Evolutionary conservation across 2,888 invertebrate species (phyloP), one percentile per base, ranked within the genome.

Genomic region (Sinopyrophorus schimmeli): DNA sequence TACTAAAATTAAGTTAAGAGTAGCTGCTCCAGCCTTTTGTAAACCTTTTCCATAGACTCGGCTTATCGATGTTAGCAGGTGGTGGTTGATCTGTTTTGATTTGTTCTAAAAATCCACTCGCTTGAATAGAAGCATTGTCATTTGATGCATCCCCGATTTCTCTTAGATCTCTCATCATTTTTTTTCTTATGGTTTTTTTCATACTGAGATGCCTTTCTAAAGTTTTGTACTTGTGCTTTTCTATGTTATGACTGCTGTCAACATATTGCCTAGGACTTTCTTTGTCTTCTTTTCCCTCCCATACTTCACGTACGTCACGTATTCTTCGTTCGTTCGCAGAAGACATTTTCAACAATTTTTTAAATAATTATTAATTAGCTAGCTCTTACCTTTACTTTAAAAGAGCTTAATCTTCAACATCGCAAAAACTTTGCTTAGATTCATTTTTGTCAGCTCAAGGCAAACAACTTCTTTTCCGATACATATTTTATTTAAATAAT

Each of bases 161-260:
- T 66, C 87, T 84, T 60, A 89, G 77, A 71, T 89, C 89, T 18
- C 89, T 77, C 87, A 89, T 89, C 67, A 89, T 89, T 74, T 89
- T 89, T 76, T 88, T 89, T 60, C 89, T 76, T 59, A 89, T 89
- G 10, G 89, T 89, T 70, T 89, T 89, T 76, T 90, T 89, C 89
- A 89, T 89, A 68, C 89, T 89, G 63, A 90, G 78, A 71, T 89
- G 89, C 60, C 89, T 76, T 67, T 90, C 89, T 26, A 89, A 72
- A 11, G 89, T 89, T 67, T 84, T 82, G 72, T 79, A 84, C 67
- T 86, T 86, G 58, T 86, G 84, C 64, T 84, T 84, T n/a, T n/a
- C n/a, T n/a, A n/a, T n/a, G n/a, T n/a, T n/a, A 63, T 81, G 81
- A 63, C 81, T 80, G 1, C 71, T 73, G 60, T 77, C 76, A 41